Percentiles rank a stretch among this genome's conserved stretches.
Conservation (phyloP, 2,888 invertebrate species). For the Cephus pygmeus region DNA sequence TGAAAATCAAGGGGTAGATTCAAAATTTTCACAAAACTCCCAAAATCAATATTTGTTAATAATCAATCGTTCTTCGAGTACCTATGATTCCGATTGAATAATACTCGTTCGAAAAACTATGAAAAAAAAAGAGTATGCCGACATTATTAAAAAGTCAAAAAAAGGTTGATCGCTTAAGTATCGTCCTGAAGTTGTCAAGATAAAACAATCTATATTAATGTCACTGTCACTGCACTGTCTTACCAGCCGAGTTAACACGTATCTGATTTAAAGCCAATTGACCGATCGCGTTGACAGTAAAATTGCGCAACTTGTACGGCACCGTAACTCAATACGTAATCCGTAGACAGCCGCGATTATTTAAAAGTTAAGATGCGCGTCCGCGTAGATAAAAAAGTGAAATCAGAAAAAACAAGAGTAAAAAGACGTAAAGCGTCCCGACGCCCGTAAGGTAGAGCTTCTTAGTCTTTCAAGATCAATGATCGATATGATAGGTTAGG, state of each 20-base stretch:
- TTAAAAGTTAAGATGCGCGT: background rate
- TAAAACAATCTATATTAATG: background rate
- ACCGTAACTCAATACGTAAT: background rate
- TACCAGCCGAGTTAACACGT: background rate
- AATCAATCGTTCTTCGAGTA: background rate
- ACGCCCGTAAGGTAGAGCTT: background rate
- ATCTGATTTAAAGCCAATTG: background rate
- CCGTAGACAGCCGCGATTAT: background rate
- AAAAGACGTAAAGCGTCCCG: background rate
- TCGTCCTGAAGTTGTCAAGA: background rate
- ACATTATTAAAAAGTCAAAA: background rate
- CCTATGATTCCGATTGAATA: background rate
- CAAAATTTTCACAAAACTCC: background rate
- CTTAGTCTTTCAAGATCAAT: background rate
- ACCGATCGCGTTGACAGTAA: background rate
- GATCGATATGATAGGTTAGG: background rate
- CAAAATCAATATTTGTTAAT: background rate
- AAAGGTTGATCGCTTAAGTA: background rate
- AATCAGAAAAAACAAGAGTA: background rate
- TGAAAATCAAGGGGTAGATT: background rate
- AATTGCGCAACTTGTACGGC: background rate
- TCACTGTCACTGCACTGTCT: background rate
- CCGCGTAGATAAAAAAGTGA: background rate
- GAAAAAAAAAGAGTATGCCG: background rate
- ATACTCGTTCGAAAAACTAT: background rate